Evolutionary conservation across 1,140 invertebrate species (phyloP).

Genomic region (Neodiprion lecontei): DNA sequence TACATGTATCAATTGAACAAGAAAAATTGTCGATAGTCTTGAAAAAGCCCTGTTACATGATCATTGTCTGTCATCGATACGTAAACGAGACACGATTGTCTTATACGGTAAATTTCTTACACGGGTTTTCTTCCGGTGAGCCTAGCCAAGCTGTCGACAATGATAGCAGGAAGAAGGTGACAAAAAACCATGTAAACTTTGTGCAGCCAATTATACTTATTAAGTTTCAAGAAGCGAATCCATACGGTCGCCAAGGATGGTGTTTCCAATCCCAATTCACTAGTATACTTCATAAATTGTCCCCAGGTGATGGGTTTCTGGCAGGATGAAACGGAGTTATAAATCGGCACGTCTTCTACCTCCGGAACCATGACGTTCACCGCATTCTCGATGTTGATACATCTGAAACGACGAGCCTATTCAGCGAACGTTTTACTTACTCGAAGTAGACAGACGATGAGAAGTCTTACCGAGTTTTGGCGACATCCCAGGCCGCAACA

Average conservation of each 20-base stretch:
- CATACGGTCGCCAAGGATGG: constrained; percentile 60
- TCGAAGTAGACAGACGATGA: neutral
- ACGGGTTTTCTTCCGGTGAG: constrained; percentile 53
- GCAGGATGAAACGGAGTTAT: constrained; percentile 66
- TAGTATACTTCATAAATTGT: constrained; percentile 60
- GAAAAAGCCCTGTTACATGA: neutral
- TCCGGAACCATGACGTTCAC: neutral
- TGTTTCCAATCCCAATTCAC: constrained; percentile 49
- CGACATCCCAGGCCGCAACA: constrained; percentile 72
- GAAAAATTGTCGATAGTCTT: neutral
- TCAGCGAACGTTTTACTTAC: too few relatives aligned
- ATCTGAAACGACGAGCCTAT: constrained; percentile 10
- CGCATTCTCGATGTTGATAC: constrained; percentile 24
- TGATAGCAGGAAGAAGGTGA: constrained; percentile 54
- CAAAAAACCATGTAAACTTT: constrained; percentile 54
- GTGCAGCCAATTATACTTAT: constrained; percentile 58
- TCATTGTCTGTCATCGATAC: too few relatives aligned
- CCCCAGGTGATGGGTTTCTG: constrained; percentile 68
- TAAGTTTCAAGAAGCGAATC: constrained; percentile 63
- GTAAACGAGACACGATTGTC: too few relatives aligned
- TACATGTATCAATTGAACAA: too few relatives aligned
- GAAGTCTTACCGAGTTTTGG: constrained; percentile 54
- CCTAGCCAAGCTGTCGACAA: constrained; percentile 46
- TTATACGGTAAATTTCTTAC: constrained; percentile 36
- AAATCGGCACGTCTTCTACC: constrained; percentile 57